Conservation (phyloP, 1,140 invertebrate species). For the Penaeus japonicus region DNA sequence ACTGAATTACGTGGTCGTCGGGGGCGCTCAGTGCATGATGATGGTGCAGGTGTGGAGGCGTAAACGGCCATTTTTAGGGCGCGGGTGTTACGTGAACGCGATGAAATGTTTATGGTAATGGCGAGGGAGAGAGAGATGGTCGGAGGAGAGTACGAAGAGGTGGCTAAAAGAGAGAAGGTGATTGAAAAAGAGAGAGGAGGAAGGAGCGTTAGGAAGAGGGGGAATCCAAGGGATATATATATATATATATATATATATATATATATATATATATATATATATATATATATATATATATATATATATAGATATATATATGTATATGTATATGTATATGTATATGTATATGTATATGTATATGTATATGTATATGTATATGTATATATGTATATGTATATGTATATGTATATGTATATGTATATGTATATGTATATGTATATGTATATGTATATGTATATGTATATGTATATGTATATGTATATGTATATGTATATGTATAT, state of each 20-base stretch:
- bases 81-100: too few relatives aligned
- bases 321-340: not conserved
- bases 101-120: too few relatives aligned
- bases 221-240: too few relatives aligned
- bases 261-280: too few relatives aligned
- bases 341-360: not conserved
- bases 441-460: not conserved
- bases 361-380: not conserved
- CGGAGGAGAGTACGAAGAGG: not conserved
- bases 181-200: not conserved
- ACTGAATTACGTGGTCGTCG: too few relatives aligned
- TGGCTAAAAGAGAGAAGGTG: not conserved
- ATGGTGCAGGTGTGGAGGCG: too few relatives aligned
- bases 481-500: too few relatives aligned
- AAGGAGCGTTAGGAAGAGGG: not conserved
- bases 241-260: too few relatives aligned
- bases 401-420: not conserved
- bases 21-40: too few relatives aligned
- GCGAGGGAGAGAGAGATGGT: not conserved
- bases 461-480: too few relatives aligned
- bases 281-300: not conserved
- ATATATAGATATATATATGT: not conserved
- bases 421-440: not conserved
- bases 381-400: not conserved
- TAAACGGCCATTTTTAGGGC: not conserved